These are phyloP conservation scores for Mamestra configurata DNA, from an alignment of 1,140 invertebrate genomes.

Conservation along the genomic window DNA sequence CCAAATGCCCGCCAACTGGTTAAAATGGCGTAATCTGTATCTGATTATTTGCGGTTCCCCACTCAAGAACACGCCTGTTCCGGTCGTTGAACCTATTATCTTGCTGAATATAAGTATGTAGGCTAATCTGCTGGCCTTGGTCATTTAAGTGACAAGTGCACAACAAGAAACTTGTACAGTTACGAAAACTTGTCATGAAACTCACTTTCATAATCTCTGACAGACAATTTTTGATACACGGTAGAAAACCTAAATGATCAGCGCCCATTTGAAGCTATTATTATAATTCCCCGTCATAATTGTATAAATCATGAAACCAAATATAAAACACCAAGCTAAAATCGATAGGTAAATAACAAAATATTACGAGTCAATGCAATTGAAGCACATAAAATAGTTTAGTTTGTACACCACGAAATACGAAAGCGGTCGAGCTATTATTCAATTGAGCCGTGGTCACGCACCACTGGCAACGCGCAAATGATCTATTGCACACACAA, in stretches of 20 bases:
- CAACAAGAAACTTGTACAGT: no score
- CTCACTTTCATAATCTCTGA: no score
- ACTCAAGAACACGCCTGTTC: constrained; percentile 3
- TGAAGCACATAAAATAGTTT: not conserved
- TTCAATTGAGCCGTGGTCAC: constrained; percentile 33
- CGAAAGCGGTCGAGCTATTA: constrained; percentile 22
- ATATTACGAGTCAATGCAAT: not conserved
- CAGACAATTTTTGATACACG: no score
- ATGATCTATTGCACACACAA: not conserved
- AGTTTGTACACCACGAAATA: constrained; percentile 18
- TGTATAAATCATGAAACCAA: no score
- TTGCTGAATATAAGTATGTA: not conserved
- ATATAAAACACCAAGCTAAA: not conserved
- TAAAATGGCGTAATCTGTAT: not conserved
- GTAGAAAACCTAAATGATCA: no score
- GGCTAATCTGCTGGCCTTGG: not conserved
- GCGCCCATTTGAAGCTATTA: no score
- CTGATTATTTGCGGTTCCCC: no score
- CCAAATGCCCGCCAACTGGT: not conserved
- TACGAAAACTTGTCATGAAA: no score
- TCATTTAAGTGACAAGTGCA: not conserved
- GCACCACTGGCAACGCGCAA: constrained; percentile 2
- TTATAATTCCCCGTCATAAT: no score
- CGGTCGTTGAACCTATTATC: constrained; percentile 3
- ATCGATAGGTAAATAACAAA: not conserved